Conservation (phyloP, 92 coral and sea anemone genomes). For the Plumapathes pennacea region DNA sequence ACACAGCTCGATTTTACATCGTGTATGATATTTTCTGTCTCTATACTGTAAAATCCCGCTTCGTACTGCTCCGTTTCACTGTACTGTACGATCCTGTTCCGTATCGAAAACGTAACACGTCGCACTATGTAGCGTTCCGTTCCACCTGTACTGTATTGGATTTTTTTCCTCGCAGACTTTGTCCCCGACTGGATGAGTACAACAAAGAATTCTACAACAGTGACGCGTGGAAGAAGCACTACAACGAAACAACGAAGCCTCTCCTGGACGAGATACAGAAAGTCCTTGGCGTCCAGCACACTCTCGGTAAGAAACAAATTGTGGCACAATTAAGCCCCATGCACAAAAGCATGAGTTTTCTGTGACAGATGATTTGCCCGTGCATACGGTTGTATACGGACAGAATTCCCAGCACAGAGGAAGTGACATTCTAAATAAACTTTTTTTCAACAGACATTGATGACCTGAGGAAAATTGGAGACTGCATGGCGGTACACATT, state of each 20-base stretch:
- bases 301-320: conserved; percentile 57
- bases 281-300: conserved; percentile 44
- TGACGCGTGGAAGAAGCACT: conserved; percentile 62
- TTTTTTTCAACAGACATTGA: conserved; percentile 39
- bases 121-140: neutral
- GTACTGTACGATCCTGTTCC: no score
- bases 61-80: no score
- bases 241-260: conserved; percentile 48
- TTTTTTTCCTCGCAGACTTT: conserved; percentile 47
- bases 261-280: conserved; percentile 53
- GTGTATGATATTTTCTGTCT: no score
- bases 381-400: no score
- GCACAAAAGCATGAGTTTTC: no score
- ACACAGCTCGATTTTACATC: no score
- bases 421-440: no score
- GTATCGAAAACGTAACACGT: neutral
- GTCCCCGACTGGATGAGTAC: conserved; percentile 82
- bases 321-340: no score
- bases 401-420: no score
- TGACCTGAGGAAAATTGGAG: conserved; percentile 48
- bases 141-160: neutral
- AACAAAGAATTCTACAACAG: conserved; percentile 50
- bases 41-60: no score
- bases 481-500: conserved; percentile 75
- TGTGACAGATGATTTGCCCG: no score